These are phyloP conservation scores for Drosophila yakuba DNA, from an alignment of 1,140 invertebrate genomes.

Conservation along the genomic window DNA sequence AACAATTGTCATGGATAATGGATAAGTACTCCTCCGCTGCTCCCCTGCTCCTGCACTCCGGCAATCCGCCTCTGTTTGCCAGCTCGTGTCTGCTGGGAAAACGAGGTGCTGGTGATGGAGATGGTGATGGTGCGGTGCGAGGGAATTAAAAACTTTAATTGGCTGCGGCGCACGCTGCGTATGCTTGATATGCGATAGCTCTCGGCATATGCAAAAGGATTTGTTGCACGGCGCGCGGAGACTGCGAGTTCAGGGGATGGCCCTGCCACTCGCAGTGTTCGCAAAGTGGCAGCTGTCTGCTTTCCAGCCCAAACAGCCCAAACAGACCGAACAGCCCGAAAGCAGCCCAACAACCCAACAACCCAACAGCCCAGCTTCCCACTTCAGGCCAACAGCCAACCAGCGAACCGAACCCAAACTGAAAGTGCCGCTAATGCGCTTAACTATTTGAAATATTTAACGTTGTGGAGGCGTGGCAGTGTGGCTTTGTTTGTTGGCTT, in stretches of 20 bases:
- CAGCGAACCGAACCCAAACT: conserved; percentile 61
- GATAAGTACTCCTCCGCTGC: conserved; percentile 32
- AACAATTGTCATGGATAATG: conserved; percentile 79
- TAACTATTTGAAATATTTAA: conserved; percentile 83
- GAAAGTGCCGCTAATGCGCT: conserved; percentile 80
- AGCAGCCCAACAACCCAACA: conserved; percentile 18
- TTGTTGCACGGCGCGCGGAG: conserved; percentile 24
- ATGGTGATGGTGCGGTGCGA: conserved; percentile 13
- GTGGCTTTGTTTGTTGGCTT: conserved; percentile 49
- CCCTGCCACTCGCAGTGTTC: conserved; percentile 1
- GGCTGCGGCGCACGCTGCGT: conserved; percentile 77
- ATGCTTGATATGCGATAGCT: conserved; percentile 73
- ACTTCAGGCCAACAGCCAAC: conserved; percentile 12
- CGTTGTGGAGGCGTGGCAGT: conserved; percentile 46
- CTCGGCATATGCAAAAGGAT: conserved; percentile 67
- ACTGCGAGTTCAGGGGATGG: neutral
- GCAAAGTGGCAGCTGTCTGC: conserved; percentile 38
- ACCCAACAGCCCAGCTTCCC: conserved; percentile 9
- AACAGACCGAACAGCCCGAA: conserved; percentile 1
- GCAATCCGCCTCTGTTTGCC: conserved; percentile 17
- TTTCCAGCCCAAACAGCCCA: conserved; percentile 34
- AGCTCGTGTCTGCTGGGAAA: conserved; percentile 18
- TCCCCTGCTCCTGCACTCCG: conserved; percentile 4
- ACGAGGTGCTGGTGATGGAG: conserved; percentile 3
- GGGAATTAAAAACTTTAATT: conserved; percentile 80